These are phyloP conservation scores for Ispidina picta DNA, from an alignment of 2,797 vertebrate genomes.

Conservation along the genomic window DNA sequence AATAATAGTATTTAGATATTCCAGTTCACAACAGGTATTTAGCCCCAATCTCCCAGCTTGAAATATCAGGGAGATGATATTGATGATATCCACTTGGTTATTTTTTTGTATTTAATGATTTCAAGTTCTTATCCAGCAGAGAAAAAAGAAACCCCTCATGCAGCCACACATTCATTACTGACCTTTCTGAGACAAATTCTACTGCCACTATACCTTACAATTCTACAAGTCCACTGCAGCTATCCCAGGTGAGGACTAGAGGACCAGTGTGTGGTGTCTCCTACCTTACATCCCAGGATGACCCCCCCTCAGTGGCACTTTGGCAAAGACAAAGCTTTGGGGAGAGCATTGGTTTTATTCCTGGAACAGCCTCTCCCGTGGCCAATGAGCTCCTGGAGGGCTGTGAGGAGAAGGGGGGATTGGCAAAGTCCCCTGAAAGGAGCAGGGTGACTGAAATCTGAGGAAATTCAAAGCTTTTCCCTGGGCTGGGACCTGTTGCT, in stretches of 20 bases:
- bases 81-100: neutral
- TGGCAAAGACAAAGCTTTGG: constrained; percentile 55
- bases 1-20: neutral
- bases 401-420: neutral
- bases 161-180: neutral
- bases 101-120: neutral
- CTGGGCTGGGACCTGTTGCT: neutral
- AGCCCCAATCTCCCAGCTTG: neutral
- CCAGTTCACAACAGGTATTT: neutral
- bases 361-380: constrained; percentile 19
- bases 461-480: constrained; percentile 58
- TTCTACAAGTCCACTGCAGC: neutral
- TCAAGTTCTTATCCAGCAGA: neutral
- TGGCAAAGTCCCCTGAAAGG: constrained; percentile 54
- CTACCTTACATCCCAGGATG: constrained; percentile 76
- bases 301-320: constrained; percentile 38
- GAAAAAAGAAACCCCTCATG: neutral
- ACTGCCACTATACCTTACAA: neutral
- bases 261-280: constrained; percentile 25
- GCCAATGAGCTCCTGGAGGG: constrained; percentile 67
- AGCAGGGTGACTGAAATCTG: constrained; percentile 59
- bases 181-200: constrained; percentile 22
- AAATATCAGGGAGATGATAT: neutral
- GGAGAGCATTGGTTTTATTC: constrained; percentile 58
- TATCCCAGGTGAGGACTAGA: neutral